Conservation (phyloP, 1,140 invertebrate genomes). For the Sweltsa coloradensis region DNA sequence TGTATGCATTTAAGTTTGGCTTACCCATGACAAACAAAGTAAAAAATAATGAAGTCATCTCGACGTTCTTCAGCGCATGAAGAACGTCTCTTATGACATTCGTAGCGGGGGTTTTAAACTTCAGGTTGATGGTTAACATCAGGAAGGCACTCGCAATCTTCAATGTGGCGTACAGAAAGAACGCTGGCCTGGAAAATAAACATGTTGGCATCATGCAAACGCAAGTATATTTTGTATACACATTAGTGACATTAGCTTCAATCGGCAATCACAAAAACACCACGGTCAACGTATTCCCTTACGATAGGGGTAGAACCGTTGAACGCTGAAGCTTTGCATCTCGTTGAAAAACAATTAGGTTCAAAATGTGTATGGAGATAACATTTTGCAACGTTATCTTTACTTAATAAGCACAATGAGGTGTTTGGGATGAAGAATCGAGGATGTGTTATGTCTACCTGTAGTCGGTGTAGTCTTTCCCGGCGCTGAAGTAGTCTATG, state of each 20-base stretch:
- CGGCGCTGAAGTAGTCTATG: slow-evolving; percentile 50
- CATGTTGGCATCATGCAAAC: too few species aligned
- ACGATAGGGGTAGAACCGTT: too few species aligned
- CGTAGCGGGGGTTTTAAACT: slow-evolving; percentile 61
- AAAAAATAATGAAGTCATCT: slow-evolving; percentile 57
- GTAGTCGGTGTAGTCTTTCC: slow-evolving; percentile 54
- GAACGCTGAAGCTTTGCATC: too few species aligned
- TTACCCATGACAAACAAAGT: slow-evolving; percentile 61
- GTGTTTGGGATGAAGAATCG: too few species aligned
- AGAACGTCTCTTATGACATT: slow-evolving; percentile 60
- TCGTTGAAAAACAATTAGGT: too few species aligned
- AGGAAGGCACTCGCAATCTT: slow-evolving; percentile 51
- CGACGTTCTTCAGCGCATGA: slow-evolving; percentile 53
- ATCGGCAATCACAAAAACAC: too few species aligned
- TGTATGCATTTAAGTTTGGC: slow-evolving; percentile 13
- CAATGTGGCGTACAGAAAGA: slow-evolving; percentile 62
- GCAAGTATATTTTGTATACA: too few species aligned
- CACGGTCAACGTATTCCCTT: too few species aligned
- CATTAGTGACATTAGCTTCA: too few species aligned
- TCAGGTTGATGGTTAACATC: slow-evolving; percentile 60
- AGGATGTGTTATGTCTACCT: slow-evolving; percentile 39
- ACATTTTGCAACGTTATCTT: too few species aligned
- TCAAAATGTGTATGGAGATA: too few species aligned
- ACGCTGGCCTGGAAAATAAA: slow-evolving; percentile 51
- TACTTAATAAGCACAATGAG: too few species aligned